These are phyloP conservation scores for Euthynnus affinis DNA, from an alignment of 2,797 vertebrate species.

Conservation along the genomic window DNA sequence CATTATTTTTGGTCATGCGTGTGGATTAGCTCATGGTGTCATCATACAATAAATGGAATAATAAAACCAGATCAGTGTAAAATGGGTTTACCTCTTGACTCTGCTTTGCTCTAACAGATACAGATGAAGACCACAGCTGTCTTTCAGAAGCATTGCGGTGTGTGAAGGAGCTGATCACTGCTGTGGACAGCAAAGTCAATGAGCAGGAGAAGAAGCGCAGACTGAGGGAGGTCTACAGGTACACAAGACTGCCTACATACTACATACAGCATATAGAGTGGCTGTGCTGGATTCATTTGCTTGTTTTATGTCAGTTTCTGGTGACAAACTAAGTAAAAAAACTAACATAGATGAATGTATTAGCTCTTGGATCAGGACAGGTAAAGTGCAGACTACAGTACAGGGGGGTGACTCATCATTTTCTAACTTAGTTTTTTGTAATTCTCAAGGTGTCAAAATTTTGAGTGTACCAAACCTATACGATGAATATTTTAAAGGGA, in stretches of 20 bases:
- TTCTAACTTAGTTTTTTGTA: too few relatives aligned
- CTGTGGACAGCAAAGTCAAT: constrained; percentile 92
- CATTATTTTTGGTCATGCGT: too few relatives aligned
- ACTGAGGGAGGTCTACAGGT: constrained; percentile 90
- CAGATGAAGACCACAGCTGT: constrained; percentile 87
- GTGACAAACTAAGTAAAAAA: background rate
- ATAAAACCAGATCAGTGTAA: background rate
- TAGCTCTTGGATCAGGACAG: background rate
- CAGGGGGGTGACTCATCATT: too few relatives aligned
- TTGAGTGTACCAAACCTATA: too few relatives aligned
- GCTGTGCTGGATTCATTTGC: background rate
- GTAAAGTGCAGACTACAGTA: too few relatives aligned
- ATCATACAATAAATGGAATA: background rate
- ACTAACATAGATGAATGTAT: background rate
- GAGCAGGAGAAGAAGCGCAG: constrained; percentile 92
- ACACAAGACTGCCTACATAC: background rate
- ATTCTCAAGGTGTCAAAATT: too few relatives aligned
- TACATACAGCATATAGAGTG: too few relatives aligned
- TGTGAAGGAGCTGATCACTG: constrained; percentile 91
- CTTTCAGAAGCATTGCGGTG: constrained; percentile 87
- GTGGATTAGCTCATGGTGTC: too few relatives aligned
- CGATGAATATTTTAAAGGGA: too few relatives aligned
- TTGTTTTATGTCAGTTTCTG: too few relatives aligned
- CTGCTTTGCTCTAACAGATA: constrained; percentile 80
- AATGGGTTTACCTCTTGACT: background rate